Evolutionary conservation across 2,888 invertebrate species (phyloP), one percentile per base, ranked within the genome.

Genomic region (Oegoconia quadripuncta): DNA sequence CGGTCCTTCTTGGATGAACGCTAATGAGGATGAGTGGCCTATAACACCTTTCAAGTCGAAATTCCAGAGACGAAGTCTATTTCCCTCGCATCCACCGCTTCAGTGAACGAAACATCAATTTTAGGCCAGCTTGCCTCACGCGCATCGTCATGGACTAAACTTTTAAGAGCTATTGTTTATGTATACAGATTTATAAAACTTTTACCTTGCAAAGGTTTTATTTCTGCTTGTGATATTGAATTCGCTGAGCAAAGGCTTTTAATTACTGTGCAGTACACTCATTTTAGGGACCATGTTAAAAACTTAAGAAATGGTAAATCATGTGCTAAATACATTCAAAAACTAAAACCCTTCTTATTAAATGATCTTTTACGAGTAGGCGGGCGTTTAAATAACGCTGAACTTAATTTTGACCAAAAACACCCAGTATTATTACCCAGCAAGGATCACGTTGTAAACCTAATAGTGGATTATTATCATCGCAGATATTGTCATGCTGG

Each of bases 1-100:
- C 1, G 45, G 41, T 3, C 40, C 47, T 17, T 4, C 34, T 1
- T 52, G 41, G 40, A 9, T 13, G 2, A 8, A 5, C 11, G 2
- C 8, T 1, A 3, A 13, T 6, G 11, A 2, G 2, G 3, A 3
- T 2, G 14, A 33, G 2, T 33, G 33, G 33, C 22, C 22, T 2
- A 3, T 33, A 2, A 2, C 14, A 2, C 3, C 3, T 3, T 23
- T 33, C 13, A 13, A 23, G 22, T 8, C 8, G 20, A 20, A 5
- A 20, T 20, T 6, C 20, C 20, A 6, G 20, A 20, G 20, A 8
- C 1, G 1, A 9, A 18, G 14, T 2, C 23, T 11, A 14, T 8
- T 6, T 9, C 23, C 33, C 1, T 17, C 11, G 11, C n/a, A n/a
- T n/a, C 6, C 11, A 17, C 2, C 2, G 23, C 3, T 3, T 13